Conservation (phyloP, 2,888 invertebrate species). For the Ornithoptera alexandrae region DNA sequence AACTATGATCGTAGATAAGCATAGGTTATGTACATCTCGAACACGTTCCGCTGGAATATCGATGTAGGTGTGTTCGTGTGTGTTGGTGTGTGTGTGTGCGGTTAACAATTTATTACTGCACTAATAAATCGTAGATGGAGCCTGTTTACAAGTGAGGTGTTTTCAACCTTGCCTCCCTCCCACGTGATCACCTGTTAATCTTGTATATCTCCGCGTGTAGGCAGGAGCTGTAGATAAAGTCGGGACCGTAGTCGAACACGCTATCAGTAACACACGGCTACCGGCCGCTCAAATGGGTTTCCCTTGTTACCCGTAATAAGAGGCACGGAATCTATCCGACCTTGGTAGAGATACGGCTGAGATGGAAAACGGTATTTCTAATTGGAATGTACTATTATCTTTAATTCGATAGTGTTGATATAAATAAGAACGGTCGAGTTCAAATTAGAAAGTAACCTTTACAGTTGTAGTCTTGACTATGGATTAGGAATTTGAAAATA, state of each 20-base stretch:
- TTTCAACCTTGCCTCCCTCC: conserved; percentile 41
- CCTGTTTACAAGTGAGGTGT: conserved; percentile 28
- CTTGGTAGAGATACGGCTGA: conserved; percentile 37
- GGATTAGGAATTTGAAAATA: too few species aligned
- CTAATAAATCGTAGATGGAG: background rate
- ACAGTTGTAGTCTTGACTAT: background rate
- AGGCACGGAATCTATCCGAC: conserved; percentile 38
- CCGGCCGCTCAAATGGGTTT: conserved; percentile 70
- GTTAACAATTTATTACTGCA: background rate
- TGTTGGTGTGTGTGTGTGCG: too few species aligned
- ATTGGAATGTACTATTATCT: conserved; percentile 41
- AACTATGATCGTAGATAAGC: conserved; percentile 74
- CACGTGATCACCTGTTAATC: conserved; percentile 63
- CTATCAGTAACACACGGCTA: conserved; percentile 56
- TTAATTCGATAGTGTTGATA: conserved; percentile 24
- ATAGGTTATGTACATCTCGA: too few species aligned
- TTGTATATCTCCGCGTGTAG: conserved; percentile 51
- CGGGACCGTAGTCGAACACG: conserved; percentile 47
- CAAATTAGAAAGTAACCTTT: conserved; percentile 21
- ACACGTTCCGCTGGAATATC: too few species aligned
- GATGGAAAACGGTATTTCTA: conserved; percentile 36
- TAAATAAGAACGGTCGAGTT: conserved; percentile 21
- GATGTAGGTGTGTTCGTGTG: too few species aligned
- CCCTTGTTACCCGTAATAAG: conserved; percentile 71
- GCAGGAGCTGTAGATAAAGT: conserved; percentile 49